A percentile compares a stretch with the other conserved stretches of the same genome.
phyloP scores from a whole-genome alignment of 2,888 invertebrate species.

The Boloria selene region DNA sequence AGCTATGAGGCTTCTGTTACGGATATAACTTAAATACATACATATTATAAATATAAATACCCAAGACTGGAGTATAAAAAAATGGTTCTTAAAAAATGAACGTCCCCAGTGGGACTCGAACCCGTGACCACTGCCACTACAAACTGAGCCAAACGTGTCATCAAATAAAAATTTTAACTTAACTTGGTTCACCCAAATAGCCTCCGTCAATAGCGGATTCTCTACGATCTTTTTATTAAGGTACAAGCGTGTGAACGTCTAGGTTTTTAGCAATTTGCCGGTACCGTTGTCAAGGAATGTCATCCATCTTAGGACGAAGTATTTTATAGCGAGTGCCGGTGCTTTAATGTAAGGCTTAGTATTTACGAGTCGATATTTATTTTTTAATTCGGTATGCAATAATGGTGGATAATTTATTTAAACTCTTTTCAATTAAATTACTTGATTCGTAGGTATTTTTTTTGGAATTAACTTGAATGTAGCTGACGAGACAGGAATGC shows the following conservation, averaged over 20 bases:
- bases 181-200: constrained; percentile 24
- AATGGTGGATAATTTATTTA: background rate
- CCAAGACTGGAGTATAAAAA: too few species aligned
- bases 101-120: too few species aligned
- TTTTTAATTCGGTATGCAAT: background rate
- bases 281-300: constrained; percentile 32
- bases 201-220: constrained; percentile 29
- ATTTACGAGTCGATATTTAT: constrained; percentile 11
- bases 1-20: too few species aligned
- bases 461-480: background rate
- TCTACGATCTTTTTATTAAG: constrained; percentile 27
- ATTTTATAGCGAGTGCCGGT: constrained; percentile 16
- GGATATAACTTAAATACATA: too few species aligned
- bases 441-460: background rate
- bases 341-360: constrained; percentile 10
- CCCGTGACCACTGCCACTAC: too few species aligned
- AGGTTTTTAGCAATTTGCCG: constrained; percentile 36
- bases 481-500: background rate
- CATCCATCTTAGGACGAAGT: constrained; percentile 28
- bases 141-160: background rate
- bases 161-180: too few species aligned
- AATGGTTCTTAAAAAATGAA: too few species aligned
- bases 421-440: background rate
- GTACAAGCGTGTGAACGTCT: constrained; percentile 32
- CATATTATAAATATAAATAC: too few species aligned